phyloP scores from a whole-genome alignment of 1,140 invertebrate genomes.

The Eciton burchellii region DNA sequence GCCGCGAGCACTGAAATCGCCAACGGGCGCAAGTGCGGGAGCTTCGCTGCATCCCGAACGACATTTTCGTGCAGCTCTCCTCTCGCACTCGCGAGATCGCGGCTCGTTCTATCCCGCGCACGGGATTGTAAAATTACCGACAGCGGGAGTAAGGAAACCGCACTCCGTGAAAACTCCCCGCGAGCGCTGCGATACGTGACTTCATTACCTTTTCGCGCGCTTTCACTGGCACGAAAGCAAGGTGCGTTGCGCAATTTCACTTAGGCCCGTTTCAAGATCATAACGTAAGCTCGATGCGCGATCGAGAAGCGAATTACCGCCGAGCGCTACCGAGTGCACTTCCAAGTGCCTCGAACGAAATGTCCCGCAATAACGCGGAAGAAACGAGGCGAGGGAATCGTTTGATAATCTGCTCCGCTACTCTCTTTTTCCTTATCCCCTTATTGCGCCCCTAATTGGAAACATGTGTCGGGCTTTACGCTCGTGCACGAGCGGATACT shows the following conservation, averaged over 20 bases:
- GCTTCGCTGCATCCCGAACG: constrained; percentile 59
- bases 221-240: constrained; percentile 64
- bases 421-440: not conserved
- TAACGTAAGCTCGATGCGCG: constrained; percentile 55
- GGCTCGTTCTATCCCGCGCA: constrained; percentile 38
- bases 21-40: constrained; percentile 60
- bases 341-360: constrained; percentile 18
- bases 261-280: constrained; percentile 54
- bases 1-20: constrained; percentile 53
- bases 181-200: constrained; percentile 63
- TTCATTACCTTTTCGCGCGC: constrained; percentile 64
- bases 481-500: constrained; percentile 18
- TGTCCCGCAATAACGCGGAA: constrained; percentile 45
- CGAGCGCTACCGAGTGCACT: not conserved
- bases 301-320: constrained; percentile 44
- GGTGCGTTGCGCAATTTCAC: constrained; percentile 57
- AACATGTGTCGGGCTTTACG: not conserved
- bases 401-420: constrained; percentile 33
- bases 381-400: constrained; percentile 7
- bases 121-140: constrained; percentile 62
- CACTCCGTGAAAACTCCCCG: constrained; percentile 49
- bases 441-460: constrained; percentile 34
- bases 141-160: constrained; percentile 63
- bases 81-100: not conserved
- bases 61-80: constrained; percentile 61